Evolutionary conservation across 1,140 invertebrate species (phyloP).

Genomic region (Lethocerus indicus): DNA sequence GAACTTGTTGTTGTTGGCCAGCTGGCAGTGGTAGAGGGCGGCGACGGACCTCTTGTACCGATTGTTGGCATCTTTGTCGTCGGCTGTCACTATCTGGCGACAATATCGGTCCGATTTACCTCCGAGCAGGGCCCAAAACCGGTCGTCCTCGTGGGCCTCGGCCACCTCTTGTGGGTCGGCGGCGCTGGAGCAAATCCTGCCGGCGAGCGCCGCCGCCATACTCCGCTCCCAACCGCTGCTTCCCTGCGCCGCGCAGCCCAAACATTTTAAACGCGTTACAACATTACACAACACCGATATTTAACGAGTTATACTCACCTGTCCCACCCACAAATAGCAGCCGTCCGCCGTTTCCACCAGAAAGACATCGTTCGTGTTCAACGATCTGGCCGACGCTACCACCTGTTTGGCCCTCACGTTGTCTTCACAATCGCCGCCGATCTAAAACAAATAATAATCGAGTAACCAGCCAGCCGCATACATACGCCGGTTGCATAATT

Average conservation of each 20-base stretch:
- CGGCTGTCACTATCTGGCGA: too few species aligned
- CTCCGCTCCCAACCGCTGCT: too few species aligned
- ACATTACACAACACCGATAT: slow-evolving; percentile 23
- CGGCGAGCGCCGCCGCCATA: too few species aligned
- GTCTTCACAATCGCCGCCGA: slow-evolving; percentile 34
- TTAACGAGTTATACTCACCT: slow-evolving; percentile 27
- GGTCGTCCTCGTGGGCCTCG: too few species aligned
- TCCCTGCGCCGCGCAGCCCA: too few species aligned
- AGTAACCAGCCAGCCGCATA: too few species aligned
- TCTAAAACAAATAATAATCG: slow-evolving; percentile 19
- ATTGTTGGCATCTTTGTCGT: slow-evolving; percentile 1
- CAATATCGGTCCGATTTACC: too few species aligned
- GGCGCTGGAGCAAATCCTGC: too few species aligned
- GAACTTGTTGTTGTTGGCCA: slow-evolving; percentile 36
- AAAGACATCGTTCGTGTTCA: slow-evolving; percentile 56
- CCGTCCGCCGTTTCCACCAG: slow-evolving; percentile 37
- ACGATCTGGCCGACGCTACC: slow-evolving; percentile 32
- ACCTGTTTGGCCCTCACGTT: slow-evolving; percentile 49
- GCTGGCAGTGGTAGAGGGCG: slow-evolving; percentile 46
- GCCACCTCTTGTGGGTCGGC: too few species aligned
- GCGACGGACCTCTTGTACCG: slow-evolving; percentile 18
- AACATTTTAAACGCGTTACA: too few species aligned
- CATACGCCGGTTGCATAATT: too few species aligned
- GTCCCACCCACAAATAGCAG: slow-evolving; percentile 50
- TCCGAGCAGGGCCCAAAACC: too few species aligned